Evolutionary conservation across 1,140 invertebrate genomes (phyloP), one percentile per base, ranked within the genome.

Genomic region (Halictus rubicundus): DNA sequence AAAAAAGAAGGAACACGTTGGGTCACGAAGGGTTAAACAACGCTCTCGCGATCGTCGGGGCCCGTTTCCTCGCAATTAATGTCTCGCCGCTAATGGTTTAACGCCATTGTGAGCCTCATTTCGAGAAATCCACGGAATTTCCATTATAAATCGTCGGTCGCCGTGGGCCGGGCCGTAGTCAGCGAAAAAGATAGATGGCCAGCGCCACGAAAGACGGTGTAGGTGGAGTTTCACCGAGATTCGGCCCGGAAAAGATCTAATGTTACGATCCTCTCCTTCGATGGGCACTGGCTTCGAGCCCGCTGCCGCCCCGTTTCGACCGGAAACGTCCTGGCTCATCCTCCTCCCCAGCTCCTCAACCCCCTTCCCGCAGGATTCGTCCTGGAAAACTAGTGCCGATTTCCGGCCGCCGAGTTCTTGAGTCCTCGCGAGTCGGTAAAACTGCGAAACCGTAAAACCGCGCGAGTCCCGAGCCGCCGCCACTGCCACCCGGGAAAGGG

Each of bases 191-290:
- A 88, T 88, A 68, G 81, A 89, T 88, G 80, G 74, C 23, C 32
- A 32, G 32, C 32, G 32, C 32, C 25, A 10, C 27, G 68, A 42
- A 84, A 84, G 68, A 83, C 21, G 69, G 19, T 1, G 27, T 61
- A 32, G 23, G 25, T 49, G 66, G 52, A 49, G 59, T 49, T 69
- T 46, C 49, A 23, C 42, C 54, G 78, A 84, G 71, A 82, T 78
- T 89, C 81, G 79, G 86, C 83, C 42, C 81, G 82, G 80, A 89
- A 89, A 52, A 87, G 78, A 87, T 88, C 88, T 85, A 88, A 87
- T 81, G 83, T 82, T 85, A 75, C 82, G 73, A 82, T 79, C 63
- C 75, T 72, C 78, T 84, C 63, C 42, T 70, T 79, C 25, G 19
- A 57, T 54, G 39, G 61, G 42, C 57, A 75, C 82, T 80, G 78